Percentiles rank a stretch among this genome's conserved stretches.
Conservation (phyloP, 2,797 vertebrate genomes). For the Platalea minor region DNA sequence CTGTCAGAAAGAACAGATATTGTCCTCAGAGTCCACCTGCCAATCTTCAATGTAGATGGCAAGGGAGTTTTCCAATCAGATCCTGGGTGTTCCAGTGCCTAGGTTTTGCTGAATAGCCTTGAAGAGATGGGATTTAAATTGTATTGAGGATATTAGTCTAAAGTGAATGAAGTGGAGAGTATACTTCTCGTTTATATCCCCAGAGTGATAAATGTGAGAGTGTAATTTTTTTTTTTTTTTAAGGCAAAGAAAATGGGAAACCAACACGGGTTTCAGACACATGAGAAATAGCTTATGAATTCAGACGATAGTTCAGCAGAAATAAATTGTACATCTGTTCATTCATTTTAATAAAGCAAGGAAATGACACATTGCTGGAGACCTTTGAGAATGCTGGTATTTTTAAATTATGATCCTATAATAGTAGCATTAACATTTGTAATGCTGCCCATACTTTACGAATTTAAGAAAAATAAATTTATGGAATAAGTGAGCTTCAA, state of each 20-base stretch:
- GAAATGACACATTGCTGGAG: conserved; percentile 65
- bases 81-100: not conserved
- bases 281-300: conserved; percentile 86
- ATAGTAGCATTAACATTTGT: conserved; percentile 73
- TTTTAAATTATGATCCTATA: conserved; percentile 75
- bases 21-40: not conserved
- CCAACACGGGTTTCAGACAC: conserved; percentile 73
- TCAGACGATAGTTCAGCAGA: conserved; percentile 78
- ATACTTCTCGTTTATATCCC: conserved; percentile 60
- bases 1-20: not conserved
- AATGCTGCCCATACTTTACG: conserved; percentile 63
- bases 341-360: conserved; percentile 85
- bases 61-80: not conserved
- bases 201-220: conserved; percentile 72
- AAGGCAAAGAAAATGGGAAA: conserved; percentile 74
- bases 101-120: conserved; percentile 44
- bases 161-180: conserved; percentile 71
- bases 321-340: conserved; percentile 85
- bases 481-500: conserved; percentile 58
- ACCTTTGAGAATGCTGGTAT: conserved; percentile 64
- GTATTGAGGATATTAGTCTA: conserved; percentile 63
- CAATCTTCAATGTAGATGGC: not conserved
- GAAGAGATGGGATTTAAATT: conserved; percentile 70
- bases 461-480: conserved; percentile 73
- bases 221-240: conserved; percentile 45